These are phyloP conservation scores for Lutjanus campechanus DNA, from an alignment of 2,797 vertebrate genomes.

Conservation along the genomic window DNA sequence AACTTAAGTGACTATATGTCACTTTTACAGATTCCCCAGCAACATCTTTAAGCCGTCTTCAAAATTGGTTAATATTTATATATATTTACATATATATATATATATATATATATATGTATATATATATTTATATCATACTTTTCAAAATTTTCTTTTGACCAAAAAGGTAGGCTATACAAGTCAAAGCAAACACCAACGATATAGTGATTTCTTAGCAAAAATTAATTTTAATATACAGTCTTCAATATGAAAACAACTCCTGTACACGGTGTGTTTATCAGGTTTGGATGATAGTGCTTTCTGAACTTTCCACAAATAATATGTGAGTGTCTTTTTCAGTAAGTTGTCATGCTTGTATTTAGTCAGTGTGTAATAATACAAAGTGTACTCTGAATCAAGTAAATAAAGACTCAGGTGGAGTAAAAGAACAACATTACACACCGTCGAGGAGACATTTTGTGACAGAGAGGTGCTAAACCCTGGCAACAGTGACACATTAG, in stretches of 20 bases:
- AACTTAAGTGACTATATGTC: too few species aligned
- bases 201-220: too few species aligned
- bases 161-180: too few species aligned
- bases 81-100: too few species aligned
- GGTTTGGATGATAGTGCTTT: neutral
- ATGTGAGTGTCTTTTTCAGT: neutral
- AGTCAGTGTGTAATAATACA: neutral
- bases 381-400: neutral
- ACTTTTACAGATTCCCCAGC: too few species aligned
- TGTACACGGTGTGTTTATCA: neutral
- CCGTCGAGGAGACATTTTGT: slow-evolving; percentile 41
- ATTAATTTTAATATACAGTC: too few species aligned
- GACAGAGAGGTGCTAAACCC: slow-evolving; percentile 68
- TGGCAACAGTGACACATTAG: slow-evolving; percentile 74
- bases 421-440: slow-evolving; percentile 29
- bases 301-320: neutral
- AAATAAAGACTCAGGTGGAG: slow-evolving; percentile 24
- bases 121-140: too few species aligned
- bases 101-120: too few species aligned
- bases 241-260: neutral
- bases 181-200: too few species aligned
- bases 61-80: too few species aligned
- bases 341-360: neutral
- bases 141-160: too few species aligned
- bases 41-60: too few species aligned